Evolutionary conservation across 23 tunicate genomes (phyloP), one percentile per base, ranked within the genome.

Genomic region (Diplosoma virens): DNA sequence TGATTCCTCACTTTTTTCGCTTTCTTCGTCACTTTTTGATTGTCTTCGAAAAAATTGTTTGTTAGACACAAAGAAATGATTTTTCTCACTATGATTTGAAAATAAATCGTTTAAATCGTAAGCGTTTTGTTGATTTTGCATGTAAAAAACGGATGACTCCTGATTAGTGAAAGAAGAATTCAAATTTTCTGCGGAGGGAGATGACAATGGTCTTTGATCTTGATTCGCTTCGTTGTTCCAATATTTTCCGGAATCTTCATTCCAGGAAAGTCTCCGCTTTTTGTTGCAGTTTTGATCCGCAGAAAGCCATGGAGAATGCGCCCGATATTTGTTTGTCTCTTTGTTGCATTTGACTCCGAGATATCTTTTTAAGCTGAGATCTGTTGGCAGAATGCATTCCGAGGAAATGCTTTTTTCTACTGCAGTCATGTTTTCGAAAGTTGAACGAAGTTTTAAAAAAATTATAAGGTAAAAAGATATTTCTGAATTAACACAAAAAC

Each of bases 321-420:
- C 54, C 3, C 3, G 25, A 4, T 37, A 14, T 36, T 3, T 4
- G 24, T 25, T 11, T 11, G 24, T 4, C n/a, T n/a, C n/a, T n/a
- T n/a, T n/a, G n/a, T 66, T 45, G 2, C 26, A 28, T 24, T 78
- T 78, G n/a, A 37, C 30, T 1, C 30, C 21, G 5, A 73, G 3
- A 45, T 63, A 66, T 41, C 73, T 66, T 46, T 72, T 81, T n/a
- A 81, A 32, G 30, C 86, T 81, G 1, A 81, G 73, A 45, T 81
- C 86, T 37, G 86, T 81, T 1, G 86, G 86, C 14, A 41, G 50
- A 14, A 41, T 14, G 50, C 9, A n/a, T n/a, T n/a, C n/a, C n/a
- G n/a, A n/a, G n/a, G n/a, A n/a, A n/a, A n/a, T n/a, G n/a, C n/a
- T n/a, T n/a, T n/a, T n/a, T n/a, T n/a, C n/a, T n/a, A n/a, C n/a